Evolutionary conservation across 30 jellyfish, hydroid and myxozoan genomes (phyloP).

Genomic region (Pseudorhiza aurosa): DNA sequence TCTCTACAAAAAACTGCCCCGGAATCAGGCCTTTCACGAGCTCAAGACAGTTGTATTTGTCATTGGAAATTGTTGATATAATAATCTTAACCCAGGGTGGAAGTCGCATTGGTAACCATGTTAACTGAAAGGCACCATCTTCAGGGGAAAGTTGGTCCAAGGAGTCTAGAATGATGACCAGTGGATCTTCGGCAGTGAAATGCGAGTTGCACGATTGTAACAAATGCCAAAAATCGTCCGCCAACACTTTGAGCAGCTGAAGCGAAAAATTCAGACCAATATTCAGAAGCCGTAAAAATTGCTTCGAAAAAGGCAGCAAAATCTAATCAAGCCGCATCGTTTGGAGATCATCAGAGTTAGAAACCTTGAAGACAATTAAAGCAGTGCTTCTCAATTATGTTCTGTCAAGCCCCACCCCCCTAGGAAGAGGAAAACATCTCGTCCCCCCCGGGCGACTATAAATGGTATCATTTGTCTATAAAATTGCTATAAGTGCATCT

Average conservation of each 20-base stretch:
- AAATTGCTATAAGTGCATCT: no score
- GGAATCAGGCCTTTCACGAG: constrained; percentile 44
- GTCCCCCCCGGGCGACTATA: no score
- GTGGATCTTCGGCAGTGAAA: constrained; percentile 40
- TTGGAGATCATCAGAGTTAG: no score
- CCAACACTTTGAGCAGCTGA: constrained; percentile 47
- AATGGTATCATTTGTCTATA: no score
- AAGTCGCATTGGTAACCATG: constrained; percentile 64
- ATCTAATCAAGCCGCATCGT: no score
- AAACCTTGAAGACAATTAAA: no score
- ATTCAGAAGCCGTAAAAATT: no score
- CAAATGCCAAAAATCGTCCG: constrained; percentile 43
- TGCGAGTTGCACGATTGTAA: constrained; percentile 13
- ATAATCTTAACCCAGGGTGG: constrained; percentile 67
- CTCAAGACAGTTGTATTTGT: constrained; percentile 40
- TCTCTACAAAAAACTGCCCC: constrained; percentile 14
- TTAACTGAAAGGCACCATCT: constrained; percentile 70
- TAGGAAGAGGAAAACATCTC: no score
- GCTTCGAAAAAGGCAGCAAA: no score
- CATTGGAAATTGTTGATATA: constrained; percentile 56
- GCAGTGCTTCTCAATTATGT: no score
- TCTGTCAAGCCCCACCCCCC: no score
- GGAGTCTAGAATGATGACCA: constrained; percentile 67
- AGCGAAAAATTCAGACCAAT: no score
- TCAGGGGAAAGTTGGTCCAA: constrained; percentile 78